Base-by-base conservation (phyloP, 1,140 invertebrate genomes). In the Ruditapes philippinarum region DNA sequence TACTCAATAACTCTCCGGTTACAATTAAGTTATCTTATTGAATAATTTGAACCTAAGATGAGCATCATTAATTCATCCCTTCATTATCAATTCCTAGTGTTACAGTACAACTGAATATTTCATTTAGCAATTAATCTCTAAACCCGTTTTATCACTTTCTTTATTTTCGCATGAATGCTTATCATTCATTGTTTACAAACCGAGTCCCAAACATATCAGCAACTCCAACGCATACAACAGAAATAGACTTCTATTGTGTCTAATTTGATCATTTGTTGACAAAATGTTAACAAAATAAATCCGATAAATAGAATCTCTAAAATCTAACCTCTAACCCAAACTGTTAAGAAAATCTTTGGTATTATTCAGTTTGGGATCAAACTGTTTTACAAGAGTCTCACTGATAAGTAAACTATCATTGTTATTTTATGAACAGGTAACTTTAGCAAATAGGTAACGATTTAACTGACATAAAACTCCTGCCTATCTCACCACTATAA, bases 21-120 rank as follows among this genome's bases (percentile, higher is more conserved):
- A 36, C 51, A 81, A 81, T 81, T 81, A 81, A 36, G 40, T 62
- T 81, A 62, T 81, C 79, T 81, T 11, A 19, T 36, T 45, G 51
- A 60, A 25, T 60, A 28, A 81, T 81, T 81, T 62, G 57, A 81
- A 62, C 36, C 57, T 28, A 49, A 25, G 0, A 42, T 31, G 51
- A 25, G 79, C 65, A 62, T 60, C 79, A 81, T 60, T 81, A 62
- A 81, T 57, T 81, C 38, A 60, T 81, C 17, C 54, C n/a, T n/a
- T n/a, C n/a, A n/a, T n/a, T n/a, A n/a, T n/a, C n/a, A n/a, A n/a
- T 60, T 81, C 36, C 0, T 25, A 65, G 51, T 45, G 31, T 12
- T 22, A 81, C 25, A 60, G 57, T 31, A 60, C 14, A 36, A 31
- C 38, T 5, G 38, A n/a, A 60, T 31, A 28, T n/a, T n/a, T 60